Evolutionary conservation across 2,113 vertebrate genomes (phyloP), one percentile per base, ranked within the genome.

Genomic region (Heterotilapia buettikoferi): DNA sequence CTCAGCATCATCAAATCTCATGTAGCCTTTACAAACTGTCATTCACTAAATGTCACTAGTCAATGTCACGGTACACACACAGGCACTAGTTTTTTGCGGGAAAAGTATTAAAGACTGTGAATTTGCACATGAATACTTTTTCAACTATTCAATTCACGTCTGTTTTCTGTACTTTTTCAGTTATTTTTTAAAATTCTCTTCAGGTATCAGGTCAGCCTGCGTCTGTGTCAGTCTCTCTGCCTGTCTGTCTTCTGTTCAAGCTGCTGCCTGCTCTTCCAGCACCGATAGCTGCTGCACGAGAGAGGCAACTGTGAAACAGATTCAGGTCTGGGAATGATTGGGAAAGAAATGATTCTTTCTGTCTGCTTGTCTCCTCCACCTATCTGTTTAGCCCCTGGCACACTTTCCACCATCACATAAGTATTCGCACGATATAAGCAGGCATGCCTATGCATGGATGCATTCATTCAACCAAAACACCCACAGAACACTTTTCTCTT

Each of bases 251-350:
- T 90, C 88, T 53, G 84, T 73, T 89, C 57, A 9, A 89, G 86
- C 89, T 84, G 90, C 88, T 68, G 92, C 73, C 66, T 84, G 82
- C 86, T 76, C 86, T 84, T 90, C 61, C 54, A 79, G 38, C 81
- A 59, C 59, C 52, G 80, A 79, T 80, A 80, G 76, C 8, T 13
- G 52, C 57, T 78, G 82, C 68, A 84, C 8, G 40, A 82, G 45
- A 50, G 82, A 89, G 87, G 76, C 78, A 71, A 92, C 88, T 87
- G 92, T 47, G 83, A 85, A 93, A 76, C 90, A 92, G 91, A 92
- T 91, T 91, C 79, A 86, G 76, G 85, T 93, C 91, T 92, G 92
- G 83, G 83, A 92, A 61, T 87, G 85, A 92, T 91, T 85, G 78
- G 76, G 88, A 89, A 88, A 88, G 86, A 89, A 89, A 85, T 53